Conservation (phyloP, 2,113 vertebrate genomes). For the Sterrhoptilus dennistouni region DNA sequence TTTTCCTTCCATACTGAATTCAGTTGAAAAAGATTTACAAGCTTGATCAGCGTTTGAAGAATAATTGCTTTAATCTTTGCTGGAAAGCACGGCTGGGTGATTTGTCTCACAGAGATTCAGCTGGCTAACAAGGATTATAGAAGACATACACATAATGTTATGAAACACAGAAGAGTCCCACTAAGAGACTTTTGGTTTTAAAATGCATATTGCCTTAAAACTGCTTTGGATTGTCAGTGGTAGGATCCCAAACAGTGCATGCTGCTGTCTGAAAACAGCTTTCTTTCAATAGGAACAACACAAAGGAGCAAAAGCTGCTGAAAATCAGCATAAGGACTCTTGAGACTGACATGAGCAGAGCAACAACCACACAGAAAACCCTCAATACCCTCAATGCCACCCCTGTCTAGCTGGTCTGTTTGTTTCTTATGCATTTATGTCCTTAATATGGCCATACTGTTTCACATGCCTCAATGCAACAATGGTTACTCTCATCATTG, state of each 20-base stretch:
- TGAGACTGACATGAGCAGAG: background rate
- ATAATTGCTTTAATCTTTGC: conserved; percentile 32
- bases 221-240: background rate
- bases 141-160: background rate
- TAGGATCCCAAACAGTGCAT: background rate
- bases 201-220: background rate
- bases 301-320: background rate
- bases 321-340: background rate
- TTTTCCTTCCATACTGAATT: background rate
- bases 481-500: background rate
- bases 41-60: conserved; percentile 10
- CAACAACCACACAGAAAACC: background rate
- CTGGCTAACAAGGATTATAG: background rate
- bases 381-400: background rate
- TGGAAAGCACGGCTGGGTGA: background rate
- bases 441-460: background rate
- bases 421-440: background rate
- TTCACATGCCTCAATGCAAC: background rate
- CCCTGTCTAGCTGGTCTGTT: background rate
- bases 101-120: background rate
- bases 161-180: background rate
- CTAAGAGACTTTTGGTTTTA: background rate
- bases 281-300: background rate
- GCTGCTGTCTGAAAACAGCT: background rate
- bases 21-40: background rate